Base-by-base conservation (phyloP, 1,140 invertebrate genomes). In the Philopotamus ludificatus region DNA sequence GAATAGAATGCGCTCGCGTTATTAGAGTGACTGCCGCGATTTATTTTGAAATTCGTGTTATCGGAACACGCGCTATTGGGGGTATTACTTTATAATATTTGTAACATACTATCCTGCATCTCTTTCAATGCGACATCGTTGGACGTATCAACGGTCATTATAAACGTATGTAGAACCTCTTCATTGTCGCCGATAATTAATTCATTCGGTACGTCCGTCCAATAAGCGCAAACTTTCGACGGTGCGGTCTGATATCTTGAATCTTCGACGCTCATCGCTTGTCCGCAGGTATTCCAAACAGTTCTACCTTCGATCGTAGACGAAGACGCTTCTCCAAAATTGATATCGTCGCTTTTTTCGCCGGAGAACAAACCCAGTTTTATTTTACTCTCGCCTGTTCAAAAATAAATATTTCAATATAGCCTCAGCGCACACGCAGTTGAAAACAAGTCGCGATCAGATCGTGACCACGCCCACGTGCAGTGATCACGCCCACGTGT, bases 131-230 rank as follows among this genome's bases (percentile, higher is more conserved):
- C 82, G 0, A 82, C 72, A 39, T 71, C 76, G 39, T 72, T 74
- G 15, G 79, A 74, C 2, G 76, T 75, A 69, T 84, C 83, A 4
- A 75, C 78, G 0, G 79, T 79, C 73, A 84, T 80, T 0, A 77
- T 71, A 58, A 82, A 78, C 0, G 80, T 81, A 50, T 83, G 76
- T 15, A 80, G 70, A 71, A 67, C 65, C 63, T 72, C 68, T 7
- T 68, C 68, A 71, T 76, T 73, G 58, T 77, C 67, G 7, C 73
- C 63, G 41, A 82, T 77, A n/a, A 77, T 73, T 15, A 83, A 53
- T 47, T 78, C 74, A 53, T 79, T 76, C 9, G 80, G 79, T 16
- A 80, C 78, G 1, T 77, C 76, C 0, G 78, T 80, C 79, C 78
- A 79, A 54, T 74, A 79, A 0, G 72, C 73, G 57, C 79, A 82